Evolutionary conservation across 1,140 invertebrate genomes (phyloP).

Genomic region (Sesamia nonagrioides): DNA sequence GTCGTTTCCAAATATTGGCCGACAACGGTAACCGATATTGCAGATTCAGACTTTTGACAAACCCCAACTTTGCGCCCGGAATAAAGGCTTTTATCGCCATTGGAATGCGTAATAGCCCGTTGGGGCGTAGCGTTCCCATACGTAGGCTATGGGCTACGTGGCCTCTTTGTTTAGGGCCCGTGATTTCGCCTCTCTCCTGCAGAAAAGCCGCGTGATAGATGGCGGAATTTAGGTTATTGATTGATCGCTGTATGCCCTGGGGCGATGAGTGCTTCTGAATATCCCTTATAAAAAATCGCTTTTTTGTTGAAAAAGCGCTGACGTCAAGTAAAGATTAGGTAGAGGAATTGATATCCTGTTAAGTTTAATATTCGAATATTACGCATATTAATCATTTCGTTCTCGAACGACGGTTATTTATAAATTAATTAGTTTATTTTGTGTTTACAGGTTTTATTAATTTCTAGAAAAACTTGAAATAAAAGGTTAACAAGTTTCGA

Average conservation of each 20-base stretch:
- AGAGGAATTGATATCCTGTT: background rate
- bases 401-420: too few relatives aligned
- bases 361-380: too few relatives aligned
- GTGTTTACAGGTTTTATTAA: too few relatives aligned
- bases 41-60: constrained; percentile 35
- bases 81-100: constrained; percentile 46
- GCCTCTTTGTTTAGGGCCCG: constrained; percentile 43
- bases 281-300: background rate
- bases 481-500: background rate
- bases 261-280: background rate
- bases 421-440: too few relatives aligned
- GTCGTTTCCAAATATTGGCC: background rate
- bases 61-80: constrained; percentile 14
- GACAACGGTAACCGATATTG: constrained; percentile 12
- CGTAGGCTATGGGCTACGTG: background rate
- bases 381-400: too few relatives aligned
- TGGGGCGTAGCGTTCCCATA: constrained; percentile 20
- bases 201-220: constrained; percentile 21
- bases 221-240: constrained; percentile 33
- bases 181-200: constrained; percentile 26
- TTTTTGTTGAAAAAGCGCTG: background rate
- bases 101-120: constrained; percentile 34
- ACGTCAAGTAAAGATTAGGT: too few relatives aligned
- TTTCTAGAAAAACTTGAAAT: background rate
- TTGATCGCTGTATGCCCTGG: constrained; percentile 25